Conservation (phyloP, 2,113 vertebrate genomes). For the Toxotes jaculatrix region DNA sequence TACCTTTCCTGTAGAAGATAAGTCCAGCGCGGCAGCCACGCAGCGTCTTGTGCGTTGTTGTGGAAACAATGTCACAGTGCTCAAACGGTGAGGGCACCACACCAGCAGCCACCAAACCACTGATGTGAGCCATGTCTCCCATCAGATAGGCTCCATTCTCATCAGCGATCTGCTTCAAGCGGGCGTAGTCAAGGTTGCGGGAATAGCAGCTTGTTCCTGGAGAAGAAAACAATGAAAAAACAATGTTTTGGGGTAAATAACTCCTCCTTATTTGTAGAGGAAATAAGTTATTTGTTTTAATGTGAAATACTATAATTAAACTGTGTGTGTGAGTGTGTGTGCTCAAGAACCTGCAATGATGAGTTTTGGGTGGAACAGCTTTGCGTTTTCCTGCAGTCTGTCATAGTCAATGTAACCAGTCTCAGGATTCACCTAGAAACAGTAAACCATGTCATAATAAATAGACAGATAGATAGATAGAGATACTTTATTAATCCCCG, state of each 20-base stretch:
- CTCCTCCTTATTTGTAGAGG: background rate
- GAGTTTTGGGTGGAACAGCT: conserved; percentile 93
- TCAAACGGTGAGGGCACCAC: conserved; percentile 95
- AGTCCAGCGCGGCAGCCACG: conserved; percentile 94
- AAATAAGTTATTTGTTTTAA: background rate
- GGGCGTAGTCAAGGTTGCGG: conserved; percentile 92
- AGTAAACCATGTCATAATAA: background rate
- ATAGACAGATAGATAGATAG: background rate
- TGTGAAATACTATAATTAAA: background rate
- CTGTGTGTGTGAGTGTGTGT: background rate
- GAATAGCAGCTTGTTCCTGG: conserved; percentile 96
- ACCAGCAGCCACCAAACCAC: conserved; percentile 91
- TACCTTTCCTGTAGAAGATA: conserved; percentile 97
- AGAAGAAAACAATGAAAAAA: background rate
- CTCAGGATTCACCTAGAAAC: conserved; percentile 91
- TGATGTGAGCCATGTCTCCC: conserved; percentile 98
- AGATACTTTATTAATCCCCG: too few relatives aligned
- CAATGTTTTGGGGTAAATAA: background rate
- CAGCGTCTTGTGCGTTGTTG: conserved; percentile 97
- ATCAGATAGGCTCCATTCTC: conserved; percentile 91
- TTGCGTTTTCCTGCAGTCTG: conserved; percentile 90
- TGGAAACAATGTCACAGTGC: conserved; percentile 92
- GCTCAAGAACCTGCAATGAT: conserved; percentile 90
- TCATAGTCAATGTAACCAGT: conserved; percentile 95
- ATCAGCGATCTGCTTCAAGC: conserved; percentile 89